phyloP scores from a whole-genome alignment of 2,113 vertebrate genomes.

The Bujurquina vittata region DNA sequence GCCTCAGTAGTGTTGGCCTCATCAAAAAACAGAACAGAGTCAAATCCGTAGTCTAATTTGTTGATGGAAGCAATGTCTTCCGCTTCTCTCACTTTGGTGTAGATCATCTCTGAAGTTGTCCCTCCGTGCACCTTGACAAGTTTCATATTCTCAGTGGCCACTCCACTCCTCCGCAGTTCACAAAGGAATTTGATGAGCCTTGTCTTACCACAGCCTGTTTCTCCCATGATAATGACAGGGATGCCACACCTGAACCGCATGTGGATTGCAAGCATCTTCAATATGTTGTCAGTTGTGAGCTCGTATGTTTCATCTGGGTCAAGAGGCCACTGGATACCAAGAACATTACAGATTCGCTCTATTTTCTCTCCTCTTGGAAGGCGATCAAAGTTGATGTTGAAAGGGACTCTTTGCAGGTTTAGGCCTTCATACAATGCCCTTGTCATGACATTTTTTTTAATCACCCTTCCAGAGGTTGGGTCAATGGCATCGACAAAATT shows the following conservation, averaged over 20 bases:
- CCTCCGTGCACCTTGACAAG: constrained; percentile 96
- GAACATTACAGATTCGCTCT: constrained; percentile 84
- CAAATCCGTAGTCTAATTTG: constrained; percentile 78
- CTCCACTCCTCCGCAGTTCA: constrained; percentile 77
- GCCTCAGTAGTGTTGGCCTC: constrained; percentile 97
- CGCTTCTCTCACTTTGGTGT: constrained; percentile 84
- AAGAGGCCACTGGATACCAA: constrained; percentile 84
- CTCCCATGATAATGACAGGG: constrained; percentile 96
- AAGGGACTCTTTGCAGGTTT: constrained; percentile 86
- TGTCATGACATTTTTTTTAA: constrained; percentile 87
- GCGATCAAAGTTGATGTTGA: constrained; percentile 88
- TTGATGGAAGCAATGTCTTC: constrained; percentile 81
- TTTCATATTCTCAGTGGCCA: constrained; percentile 86
- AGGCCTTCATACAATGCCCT: constrained; percentile 79
- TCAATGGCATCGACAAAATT: constrained; percentile 85
- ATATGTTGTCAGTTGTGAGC: constrained; percentile 92
- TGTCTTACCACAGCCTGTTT: constrained; percentile 96
- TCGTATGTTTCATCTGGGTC: constrained; percentile 95
- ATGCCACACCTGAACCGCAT: constrained; percentile 96
- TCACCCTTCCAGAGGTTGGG: constrained; percentile 73
- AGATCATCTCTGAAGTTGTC: constrained; percentile 87
- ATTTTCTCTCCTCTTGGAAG: constrained; percentile 87
- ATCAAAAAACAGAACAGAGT: constrained; percentile 94
- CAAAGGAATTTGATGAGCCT: constrained; percentile 92
- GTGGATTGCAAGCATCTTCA: constrained; percentile 95